Evolutionary conservation across 2,888 invertebrate species (phyloP).

Genomic region (Lottia gigantea): DNA sequence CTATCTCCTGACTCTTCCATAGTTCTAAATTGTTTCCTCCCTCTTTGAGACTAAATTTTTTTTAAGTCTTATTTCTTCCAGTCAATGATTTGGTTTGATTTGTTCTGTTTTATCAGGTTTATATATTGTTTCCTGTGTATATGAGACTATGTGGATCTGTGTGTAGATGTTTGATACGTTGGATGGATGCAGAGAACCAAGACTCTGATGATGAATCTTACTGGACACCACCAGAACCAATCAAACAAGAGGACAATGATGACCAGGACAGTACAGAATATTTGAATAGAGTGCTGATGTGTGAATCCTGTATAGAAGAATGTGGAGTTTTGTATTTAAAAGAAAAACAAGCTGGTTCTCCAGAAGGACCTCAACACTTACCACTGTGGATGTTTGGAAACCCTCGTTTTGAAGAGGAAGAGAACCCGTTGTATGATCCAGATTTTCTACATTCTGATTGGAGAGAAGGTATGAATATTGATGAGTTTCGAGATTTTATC

Average conservation of each 20-base stretch:
- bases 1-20: too few relatives aligned
- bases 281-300: background rate
- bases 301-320: slow-evolving; percentile 16
- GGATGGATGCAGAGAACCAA: slow-evolving; percentile 45
- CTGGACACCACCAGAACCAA: slow-evolving; percentile 36
- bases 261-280: background rate
- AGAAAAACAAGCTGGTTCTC: slow-evolving; percentile 12
- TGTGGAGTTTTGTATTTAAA: slow-evolving; percentile 15
- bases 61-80: too few relatives aligned
- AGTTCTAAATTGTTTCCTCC: too few relatives aligned
- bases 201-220: slow-evolving; percentile 46
- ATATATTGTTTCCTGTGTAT: slow-evolving; percentile 50
- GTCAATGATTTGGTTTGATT: too few relatives aligned
- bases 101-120: slow-evolving; percentile 38
- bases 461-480: slow-evolving; percentile 16
- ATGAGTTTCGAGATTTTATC: slow-evolving; percentile 21
- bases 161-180: slow-evolving; percentile 45
- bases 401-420: slow-evolving; percentile 16
- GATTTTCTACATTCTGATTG: slow-evolving; percentile 11
- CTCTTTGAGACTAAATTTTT: too few relatives aligned
- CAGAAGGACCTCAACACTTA: slow-evolving; percentile 3
- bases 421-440: slow-evolving; percentile 18
- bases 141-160: slow-evolving; percentile 53
- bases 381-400: slow-evolving; percentile 15
- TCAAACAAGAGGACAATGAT: background rate